phyloP scores from a whole-genome alignment of 1,140 invertebrate species.

The Cotesia glomerata region DNA sequence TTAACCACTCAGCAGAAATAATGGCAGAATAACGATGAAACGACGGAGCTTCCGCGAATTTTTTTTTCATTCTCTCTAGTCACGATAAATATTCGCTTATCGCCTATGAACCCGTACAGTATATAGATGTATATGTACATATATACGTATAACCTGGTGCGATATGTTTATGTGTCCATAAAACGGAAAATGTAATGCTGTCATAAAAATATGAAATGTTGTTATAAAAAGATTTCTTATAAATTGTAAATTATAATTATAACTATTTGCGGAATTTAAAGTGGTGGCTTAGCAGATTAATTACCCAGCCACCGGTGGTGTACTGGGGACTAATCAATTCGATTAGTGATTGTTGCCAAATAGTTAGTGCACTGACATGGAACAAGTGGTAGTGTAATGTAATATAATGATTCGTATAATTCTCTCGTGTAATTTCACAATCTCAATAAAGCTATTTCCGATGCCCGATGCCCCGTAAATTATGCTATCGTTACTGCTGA shows the following conservation, averaged over 20 bases:
- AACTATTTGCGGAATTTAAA: background rate
- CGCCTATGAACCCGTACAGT: conserved; percentile 17
- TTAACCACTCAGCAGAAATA: conserved; percentile 42
- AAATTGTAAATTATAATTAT: background rate
- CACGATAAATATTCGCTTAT: conserved; percentile 24
- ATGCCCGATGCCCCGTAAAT: conserved; percentile 3
- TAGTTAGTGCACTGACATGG: background rate
- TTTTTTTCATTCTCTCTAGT: conserved; percentile 1
- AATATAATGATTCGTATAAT: background rate
- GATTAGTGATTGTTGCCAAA: conserved; percentile 52
- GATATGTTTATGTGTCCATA: conserved; percentile 5
- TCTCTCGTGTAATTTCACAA: conserved; percentile 19
- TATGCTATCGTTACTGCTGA: conserved; percentile 19
- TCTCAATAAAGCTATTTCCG: conserved; percentile 16
- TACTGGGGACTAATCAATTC: conserved; percentile 56
- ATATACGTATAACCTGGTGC: too few relatives aligned
- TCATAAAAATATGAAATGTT: conserved; percentile 1
- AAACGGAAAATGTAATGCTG: background rate
- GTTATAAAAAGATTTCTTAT: background rate
- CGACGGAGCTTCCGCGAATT: conserved; percentile 41
- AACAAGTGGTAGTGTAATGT: background rate
- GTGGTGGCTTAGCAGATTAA: conserved; percentile 43
- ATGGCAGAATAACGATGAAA: conserved; percentile 47
- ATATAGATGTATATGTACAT: background rate
- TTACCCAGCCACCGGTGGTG: conserved; percentile 32